phyloP scores from a whole-genome alignment of 2,888 invertebrate genomes.

The Tiliacea citrago region DNA sequence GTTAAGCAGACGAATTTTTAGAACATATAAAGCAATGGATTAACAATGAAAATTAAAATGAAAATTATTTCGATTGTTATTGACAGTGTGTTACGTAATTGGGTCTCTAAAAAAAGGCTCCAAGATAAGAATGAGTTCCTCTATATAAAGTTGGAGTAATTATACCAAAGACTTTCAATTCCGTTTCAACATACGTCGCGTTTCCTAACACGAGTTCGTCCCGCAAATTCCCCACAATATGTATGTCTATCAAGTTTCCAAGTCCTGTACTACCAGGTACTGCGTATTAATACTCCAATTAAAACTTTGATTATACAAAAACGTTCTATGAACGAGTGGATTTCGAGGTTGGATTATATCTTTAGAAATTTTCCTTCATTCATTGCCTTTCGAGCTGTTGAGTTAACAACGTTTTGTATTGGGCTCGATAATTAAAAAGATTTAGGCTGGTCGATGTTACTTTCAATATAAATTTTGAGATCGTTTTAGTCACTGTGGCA shows the following conservation, averaged over 20 bases:
- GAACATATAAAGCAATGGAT: not conserved
- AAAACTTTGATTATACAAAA: conserved; percentile 75
- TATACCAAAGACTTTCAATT: not conserved
- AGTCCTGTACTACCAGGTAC: conserved; percentile 59
- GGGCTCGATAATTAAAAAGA: conserved; percentile 49
- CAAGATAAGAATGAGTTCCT: not conserved
- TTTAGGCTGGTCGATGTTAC: conserved; percentile 38
- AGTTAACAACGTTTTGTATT: conserved; percentile 42
- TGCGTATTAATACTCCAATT: conserved; percentile 81
- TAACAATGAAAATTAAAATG: no score
- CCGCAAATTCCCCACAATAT: conserved; percentile 44
- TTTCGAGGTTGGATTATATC: conserved; percentile 44
- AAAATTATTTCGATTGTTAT: no score
- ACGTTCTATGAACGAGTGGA: conserved; percentile 53
- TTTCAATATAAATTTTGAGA: conserved; percentile 35
- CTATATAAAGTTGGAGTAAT: not conserved
- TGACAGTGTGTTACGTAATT: not conserved
- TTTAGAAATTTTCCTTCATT: conserved; percentile 35
- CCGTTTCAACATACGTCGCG: not conserved
- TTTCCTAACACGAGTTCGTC: conserved; percentile 8
- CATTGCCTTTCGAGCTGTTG: conserved; percentile 39
- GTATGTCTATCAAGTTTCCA: conserved; percentile 58
- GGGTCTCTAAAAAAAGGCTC: not conserved
- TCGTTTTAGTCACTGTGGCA: conserved; percentile 2
- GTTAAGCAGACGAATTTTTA: not conserved